Conservation (phyloP, 2,113 vertebrate genomes). For the Tor tambroides region DNA sequence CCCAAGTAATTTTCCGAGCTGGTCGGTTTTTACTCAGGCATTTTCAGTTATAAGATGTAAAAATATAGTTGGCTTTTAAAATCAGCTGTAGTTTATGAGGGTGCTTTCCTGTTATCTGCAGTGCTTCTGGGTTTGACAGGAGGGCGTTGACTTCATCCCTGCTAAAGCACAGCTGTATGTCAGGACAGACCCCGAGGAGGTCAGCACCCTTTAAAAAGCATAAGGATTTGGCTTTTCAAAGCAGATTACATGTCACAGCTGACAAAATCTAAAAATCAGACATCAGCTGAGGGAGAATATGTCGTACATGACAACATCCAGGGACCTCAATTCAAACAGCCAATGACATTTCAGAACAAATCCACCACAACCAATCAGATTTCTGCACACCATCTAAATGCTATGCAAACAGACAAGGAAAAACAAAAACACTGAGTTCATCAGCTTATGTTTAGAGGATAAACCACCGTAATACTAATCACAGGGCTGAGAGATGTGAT, state of each 20-base stretch:
- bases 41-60: neutral
- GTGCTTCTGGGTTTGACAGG: neutral
- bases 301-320: slow-evolving; percentile 23
- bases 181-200: slow-evolving; percentile 40
- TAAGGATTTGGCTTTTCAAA: slow-evolving; percentile 22
- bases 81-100: slow-evolving; percentile 1
- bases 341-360: slow-evolving; percentile 46
- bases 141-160: neutral
- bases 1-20: neutral
- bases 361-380: slow-evolving; percentile 16
- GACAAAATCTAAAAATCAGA: slow-evolving; percentile 12
- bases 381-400: slow-evolving; percentile 50
- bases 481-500: neutral
- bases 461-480: slow-evolving; percentile 54
- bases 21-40: neutral
- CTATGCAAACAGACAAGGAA: slow-evolving; percentile 36
- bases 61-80: neutral
- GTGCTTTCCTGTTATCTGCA: slow-evolving; percentile 6
- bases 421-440: slow-evolving; percentile 71
- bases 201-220: slow-evolving; percentile 26
- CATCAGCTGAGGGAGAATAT: neutral
- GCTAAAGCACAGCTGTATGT: slow-evolving; percentile 62
- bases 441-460: slow-evolving; percentile 64
- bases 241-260: slow-evolving; percentile 26
- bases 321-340: slow-evolving; percentile 21